These are phyloP conservation scores for Hapalemur alaotrensis DNA, from an alignment of 2,797 vertebrate species.

Conservation along the genomic window DNA sequence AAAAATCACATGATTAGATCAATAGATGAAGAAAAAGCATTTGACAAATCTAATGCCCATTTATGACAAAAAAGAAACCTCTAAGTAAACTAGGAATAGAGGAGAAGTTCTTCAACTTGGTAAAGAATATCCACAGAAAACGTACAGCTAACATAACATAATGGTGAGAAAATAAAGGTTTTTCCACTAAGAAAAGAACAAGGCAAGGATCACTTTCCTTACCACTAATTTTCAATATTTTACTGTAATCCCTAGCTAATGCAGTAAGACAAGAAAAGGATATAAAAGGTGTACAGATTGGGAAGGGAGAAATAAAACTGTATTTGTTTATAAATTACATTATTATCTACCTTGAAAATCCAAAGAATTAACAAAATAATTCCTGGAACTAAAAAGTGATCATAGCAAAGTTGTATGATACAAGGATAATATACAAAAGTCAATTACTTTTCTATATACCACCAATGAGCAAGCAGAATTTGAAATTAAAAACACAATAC, in stretches of 20 bases:
- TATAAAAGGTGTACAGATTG: not conserved
- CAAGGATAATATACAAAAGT: not conserved
- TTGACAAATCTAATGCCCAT: not conserved
- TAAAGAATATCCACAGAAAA: not conserved
- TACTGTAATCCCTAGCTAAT: not conserved
- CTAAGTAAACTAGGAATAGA: not conserved
- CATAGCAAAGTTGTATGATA: not conserved
- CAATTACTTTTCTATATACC: not conserved
- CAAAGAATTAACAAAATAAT: not conserved
- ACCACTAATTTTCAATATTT: not conserved
- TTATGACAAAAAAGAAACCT: not conserved
- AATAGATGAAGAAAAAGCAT: not conserved
- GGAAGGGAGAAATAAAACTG: not conserved
- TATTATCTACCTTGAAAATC: not conserved
- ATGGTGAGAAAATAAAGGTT: not conserved
- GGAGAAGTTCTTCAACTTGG: not conserved
- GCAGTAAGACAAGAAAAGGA: not conserved
- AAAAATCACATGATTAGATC: not conserved
- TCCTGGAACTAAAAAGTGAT: not conserved
- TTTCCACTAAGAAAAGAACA: not conserved
- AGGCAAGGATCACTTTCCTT: not conserved
- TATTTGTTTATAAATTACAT: not conserved
- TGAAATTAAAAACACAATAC: not conserved
- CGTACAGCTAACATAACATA: not conserved
- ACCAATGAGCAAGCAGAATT: not conserved